These are phyloP conservation scores for Zootermopsis nevadensis DNA, from an alignment of 2,888 invertebrate genomes.

Conservation along the genomic window DNA sequence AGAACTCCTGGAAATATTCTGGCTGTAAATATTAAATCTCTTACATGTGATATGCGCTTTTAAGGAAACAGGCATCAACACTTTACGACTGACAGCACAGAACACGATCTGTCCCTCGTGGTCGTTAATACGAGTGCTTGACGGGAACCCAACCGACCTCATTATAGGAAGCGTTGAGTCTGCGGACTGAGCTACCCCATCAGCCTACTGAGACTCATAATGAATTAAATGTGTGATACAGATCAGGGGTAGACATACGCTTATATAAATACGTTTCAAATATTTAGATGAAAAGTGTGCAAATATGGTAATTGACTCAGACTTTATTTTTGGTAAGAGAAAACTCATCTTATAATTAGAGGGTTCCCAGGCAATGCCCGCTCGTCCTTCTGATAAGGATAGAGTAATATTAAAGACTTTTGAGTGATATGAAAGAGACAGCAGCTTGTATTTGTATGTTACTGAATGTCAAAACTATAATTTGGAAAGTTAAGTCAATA, in stretches of 20 bases:
- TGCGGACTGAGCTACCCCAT: background rate
- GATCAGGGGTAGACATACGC: background rate
- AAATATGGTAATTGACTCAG: no score
- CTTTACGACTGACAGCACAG: constrained; percentile 4
- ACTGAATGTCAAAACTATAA: no score
- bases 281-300: no score
- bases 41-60: background rate
- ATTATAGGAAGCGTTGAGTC: constrained; percentile 1
- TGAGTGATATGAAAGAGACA: no score
- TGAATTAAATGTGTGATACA: background rate
- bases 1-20: background rate
- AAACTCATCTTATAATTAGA: no score
- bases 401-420: no score
- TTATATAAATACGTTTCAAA: no score
- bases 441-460: no score
- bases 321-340: no score
- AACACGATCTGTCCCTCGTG: background rate
- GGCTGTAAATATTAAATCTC: background rate
- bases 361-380: no score
- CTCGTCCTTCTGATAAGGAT: no score
- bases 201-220: background rate
- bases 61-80: background rate
- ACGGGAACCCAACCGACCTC: background rate
- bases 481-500: no score
- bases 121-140: background rate